phyloP scores from a whole-genome alignment of 2,888 invertebrate species.

The Temnothorax rugatulus region DNA sequence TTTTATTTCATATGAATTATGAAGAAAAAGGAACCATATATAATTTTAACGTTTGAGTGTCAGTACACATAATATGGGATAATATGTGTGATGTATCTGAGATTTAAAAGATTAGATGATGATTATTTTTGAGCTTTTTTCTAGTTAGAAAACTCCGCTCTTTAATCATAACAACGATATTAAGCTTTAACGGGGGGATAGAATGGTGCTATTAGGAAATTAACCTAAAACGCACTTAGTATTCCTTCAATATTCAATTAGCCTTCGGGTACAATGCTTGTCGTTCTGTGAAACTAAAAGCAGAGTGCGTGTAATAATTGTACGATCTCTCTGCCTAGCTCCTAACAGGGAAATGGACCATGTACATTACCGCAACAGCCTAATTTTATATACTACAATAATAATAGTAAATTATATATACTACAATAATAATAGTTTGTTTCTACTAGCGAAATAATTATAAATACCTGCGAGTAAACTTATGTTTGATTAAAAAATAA shows the following conservation, averaged over 20 bases:
- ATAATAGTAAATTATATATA: background rate
- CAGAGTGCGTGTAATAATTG: constrained; percentile 11
- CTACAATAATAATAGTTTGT: background rate
- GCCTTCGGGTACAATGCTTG: constrained; percentile 12
- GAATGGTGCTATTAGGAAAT: constrained; percentile 2
- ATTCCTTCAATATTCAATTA: constrained; percentile 37
- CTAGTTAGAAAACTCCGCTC: background rate
- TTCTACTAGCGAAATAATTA: background rate
- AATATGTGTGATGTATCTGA: background rate
- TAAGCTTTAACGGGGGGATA: background rate
- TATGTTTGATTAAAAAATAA: background rate
- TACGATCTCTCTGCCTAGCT: constrained; percentile 12
- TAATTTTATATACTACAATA: background rate
- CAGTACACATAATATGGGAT: background rate
- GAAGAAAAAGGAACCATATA: background rate
- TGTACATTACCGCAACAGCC: background rate
- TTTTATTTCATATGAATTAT: constrained; percentile 6
- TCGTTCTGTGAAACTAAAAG: constrained; percentile 16
- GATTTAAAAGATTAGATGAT: background rate
- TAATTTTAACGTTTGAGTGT: background rate
- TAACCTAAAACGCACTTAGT: background rate
- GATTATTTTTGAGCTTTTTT: background rate
- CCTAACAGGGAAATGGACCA: constrained; percentile 19
- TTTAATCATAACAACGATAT: background rate
- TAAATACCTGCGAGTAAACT: background rate